Percentiles rank a stretch among this genome's conserved stretches.
phyloP scores from a whole-genome alignment of 2,888 invertebrate species.

The Parelbella ahira region DNA sequence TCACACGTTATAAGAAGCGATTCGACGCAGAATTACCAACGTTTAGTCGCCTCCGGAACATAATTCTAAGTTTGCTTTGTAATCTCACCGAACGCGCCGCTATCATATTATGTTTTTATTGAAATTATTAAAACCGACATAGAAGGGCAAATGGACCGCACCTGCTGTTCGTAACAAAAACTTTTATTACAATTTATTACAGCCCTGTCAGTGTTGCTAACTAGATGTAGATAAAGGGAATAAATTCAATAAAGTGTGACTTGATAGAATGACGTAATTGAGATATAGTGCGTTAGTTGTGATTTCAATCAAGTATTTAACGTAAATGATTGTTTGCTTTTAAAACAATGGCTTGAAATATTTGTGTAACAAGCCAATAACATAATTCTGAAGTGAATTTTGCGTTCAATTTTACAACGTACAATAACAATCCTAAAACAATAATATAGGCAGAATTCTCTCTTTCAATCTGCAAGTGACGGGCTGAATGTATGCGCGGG shows the following conservation, averaged over 20 bases:
- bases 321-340: no score
- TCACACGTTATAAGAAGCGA: slow-evolving; percentile 71
- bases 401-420: no score
- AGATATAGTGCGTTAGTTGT: no score
- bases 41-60: slow-evolving; percentile 78
- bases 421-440: no score
- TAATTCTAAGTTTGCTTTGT: slow-evolving; percentile 64
- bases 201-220: slow-evolving; percentile 1
- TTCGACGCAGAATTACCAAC: slow-evolving; percentile 72
- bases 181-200: slow-evolving; percentile 19
- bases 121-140: slow-evolving; percentile 10
- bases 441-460: no score
- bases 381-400: no score
- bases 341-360: no score
- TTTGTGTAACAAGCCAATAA: no score
- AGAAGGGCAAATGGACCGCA: slow-evolving; percentile 15
- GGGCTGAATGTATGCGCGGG: slow-evolving; percentile 14
- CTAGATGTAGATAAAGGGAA: slow-evolving; percentile 12
- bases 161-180: slow-evolving; percentile 17
- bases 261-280: no score
- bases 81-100: slow-evolving; percentile 50
- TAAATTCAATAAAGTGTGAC: no score
- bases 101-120: slow-evolving; percentile 26
- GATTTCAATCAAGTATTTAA: no score
- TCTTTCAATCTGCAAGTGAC: slow-evolving; percentile 14